A percentile compares a stretch with the other conserved stretches of the same genome.
phyloP scores from a whole-genome alignment of 35 echinoderm and acorn worm species.

The Lytechinus pictus region DNA sequence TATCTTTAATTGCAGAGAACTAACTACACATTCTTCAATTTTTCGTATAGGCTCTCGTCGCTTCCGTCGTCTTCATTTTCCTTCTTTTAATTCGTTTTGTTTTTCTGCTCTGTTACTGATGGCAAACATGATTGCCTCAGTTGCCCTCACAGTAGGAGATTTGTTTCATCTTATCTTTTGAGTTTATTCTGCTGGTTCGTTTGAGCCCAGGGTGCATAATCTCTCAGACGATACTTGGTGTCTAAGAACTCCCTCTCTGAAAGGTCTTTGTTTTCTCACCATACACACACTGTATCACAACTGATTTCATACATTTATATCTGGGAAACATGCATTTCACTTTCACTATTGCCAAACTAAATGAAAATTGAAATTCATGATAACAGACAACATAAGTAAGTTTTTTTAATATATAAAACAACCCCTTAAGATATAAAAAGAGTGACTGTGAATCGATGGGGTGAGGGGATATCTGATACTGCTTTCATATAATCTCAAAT shows the following conservation, averaged over 20 bases:
- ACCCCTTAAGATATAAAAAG: too few species aligned
- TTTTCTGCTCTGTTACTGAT: slow-evolving; percentile 12
- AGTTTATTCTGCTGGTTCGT: not conserved
- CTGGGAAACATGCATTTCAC: not conserved
- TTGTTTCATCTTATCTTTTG: not conserved
- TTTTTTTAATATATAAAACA: too few species aligned
- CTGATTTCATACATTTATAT: not conserved
- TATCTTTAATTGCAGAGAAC: slow-evolving; percentile 5
- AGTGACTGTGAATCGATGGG: too few species aligned
- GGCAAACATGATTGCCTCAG: not conserved
- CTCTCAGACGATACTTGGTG: not conserved
- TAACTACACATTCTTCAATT: not conserved
- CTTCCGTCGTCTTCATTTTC: not conserved
- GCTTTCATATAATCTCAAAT: too few species aligned
- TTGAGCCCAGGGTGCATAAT: not conserved
- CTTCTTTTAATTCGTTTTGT: not conserved
- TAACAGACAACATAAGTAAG: too few species aligned
- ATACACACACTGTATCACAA: not conserved
- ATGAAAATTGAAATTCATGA: too few species aligned
- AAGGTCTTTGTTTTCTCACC: not conserved
- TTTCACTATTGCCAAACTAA: not conserved
- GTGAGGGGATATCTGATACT: too few species aligned
- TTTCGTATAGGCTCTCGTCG: not conserved
- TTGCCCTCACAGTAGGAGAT: not conserved
- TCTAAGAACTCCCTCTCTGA: not conserved